A percentile compares a stretch with the other conserved stretches of the same genome.
Conservation (phyloP, 2,888 invertebrate species). For the Andrena marginata region DNA sequence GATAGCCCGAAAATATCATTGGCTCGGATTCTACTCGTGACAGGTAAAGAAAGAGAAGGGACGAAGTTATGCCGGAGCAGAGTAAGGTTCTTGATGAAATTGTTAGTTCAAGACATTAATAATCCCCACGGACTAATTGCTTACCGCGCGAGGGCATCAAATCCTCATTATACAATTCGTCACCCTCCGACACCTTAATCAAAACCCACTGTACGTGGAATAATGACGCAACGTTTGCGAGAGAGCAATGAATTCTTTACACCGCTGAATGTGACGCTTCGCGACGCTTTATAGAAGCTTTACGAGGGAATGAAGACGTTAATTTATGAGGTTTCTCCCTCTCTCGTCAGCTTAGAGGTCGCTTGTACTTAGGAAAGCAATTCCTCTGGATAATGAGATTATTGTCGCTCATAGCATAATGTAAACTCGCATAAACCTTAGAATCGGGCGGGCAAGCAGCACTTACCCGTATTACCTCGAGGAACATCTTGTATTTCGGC, state of each 20-base stretch:
- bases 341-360: background rate
- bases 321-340: background rate
- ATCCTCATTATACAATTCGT: constrained; percentile 79
- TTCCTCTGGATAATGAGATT: background rate
- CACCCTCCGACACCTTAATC: constrained; percentile 81
- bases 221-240: constrained; percentile 60
- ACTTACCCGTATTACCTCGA: background rate
- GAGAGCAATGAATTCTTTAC: constrained; percentile 51
- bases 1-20: too few species aligned
- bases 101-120: constrained; percentile 74
- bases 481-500: constrained; percentile 20
- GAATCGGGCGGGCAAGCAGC: background rate
- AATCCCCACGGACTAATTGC: constrained; percentile 73
- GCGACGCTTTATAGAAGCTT: constrained; percentile 9
- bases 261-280: constrained; percentile 31
- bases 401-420: background rate
- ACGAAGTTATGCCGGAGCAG: constrained; percentile 36
- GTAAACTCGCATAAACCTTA: background rate
- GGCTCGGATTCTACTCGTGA: constrained; percentile 28
- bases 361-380: background rate
- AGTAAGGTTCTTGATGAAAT: constrained; percentile 65
- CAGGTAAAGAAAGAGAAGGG: constrained; percentile 34
- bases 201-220: constrained; percentile 76
- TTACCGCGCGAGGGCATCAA: constrained; percentile 74
- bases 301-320: background rate